Evolutionary conservation across 2,888 invertebrate genomes (phyloP).

Genomic region (Myopa tessellatipennis): DNA sequence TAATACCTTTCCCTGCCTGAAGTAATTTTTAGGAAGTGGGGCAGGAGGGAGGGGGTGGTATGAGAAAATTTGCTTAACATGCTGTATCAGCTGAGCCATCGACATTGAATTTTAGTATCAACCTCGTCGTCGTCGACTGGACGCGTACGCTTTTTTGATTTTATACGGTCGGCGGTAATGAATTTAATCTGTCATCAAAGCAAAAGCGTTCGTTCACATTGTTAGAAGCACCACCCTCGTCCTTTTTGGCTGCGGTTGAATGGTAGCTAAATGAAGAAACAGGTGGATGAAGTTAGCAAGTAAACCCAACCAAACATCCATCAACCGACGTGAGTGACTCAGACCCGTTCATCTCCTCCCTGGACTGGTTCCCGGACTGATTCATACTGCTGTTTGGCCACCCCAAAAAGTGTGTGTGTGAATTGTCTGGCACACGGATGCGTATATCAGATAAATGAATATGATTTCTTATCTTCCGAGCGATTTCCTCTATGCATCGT

Average conservation of each 20-base stretch:
- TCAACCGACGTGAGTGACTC: neutral
- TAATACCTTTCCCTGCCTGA: constrained; percentile 34
- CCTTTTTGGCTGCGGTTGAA: constrained; percentile 14
- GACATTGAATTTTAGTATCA: neutral
- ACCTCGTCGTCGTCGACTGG: constrained; percentile 12
- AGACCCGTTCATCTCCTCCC: too few relatives aligned
- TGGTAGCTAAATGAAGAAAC: constrained; percentile 31
- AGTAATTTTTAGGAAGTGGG: neutral
- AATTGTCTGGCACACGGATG: constrained; percentile 23
- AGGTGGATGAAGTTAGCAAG: neutral
- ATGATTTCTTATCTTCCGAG: constrained; percentile 50
- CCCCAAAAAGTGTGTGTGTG: neutral
- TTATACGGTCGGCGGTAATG: constrained; percentile 53
- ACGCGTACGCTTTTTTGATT: constrained; percentile 46
- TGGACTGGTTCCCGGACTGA: too few relatives aligned
- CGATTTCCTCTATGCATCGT: neutral
- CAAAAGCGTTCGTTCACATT: constrained; percentile 39
- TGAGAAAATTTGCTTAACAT: constrained; percentile 31
- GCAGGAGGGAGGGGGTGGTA: neutral
- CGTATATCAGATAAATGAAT: constrained; percentile 48
- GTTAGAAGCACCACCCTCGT: neutral
- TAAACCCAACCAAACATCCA: neutral
- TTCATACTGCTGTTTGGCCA: too few relatives aligned
- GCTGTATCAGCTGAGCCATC: constrained; percentile 31
- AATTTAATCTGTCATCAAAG: constrained; percentile 66